A percentile compares a stretch with the other conserved stretches of the same genome.
phyloP scores from a whole-genome alignment of 1,140 invertebrate genomes.

The Sycobia sp. region DNA sequence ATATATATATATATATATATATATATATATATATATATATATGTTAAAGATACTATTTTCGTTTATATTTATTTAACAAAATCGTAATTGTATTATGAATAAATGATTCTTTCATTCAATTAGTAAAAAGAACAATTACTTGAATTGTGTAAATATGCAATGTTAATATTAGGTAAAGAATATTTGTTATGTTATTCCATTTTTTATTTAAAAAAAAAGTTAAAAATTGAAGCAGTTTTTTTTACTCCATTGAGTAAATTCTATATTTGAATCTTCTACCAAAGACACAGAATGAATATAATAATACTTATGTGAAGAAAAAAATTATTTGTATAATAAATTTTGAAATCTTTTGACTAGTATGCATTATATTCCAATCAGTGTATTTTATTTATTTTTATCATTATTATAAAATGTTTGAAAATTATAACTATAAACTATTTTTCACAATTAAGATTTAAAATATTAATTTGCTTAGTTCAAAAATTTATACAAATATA shows the following conservation, averaged over 20 bases:
- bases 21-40: too few relatives aligned
- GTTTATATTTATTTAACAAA: conserved; percentile 29
- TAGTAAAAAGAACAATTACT: conserved; percentile 4
- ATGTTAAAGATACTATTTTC: conserved; percentile 16
- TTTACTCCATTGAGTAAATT: conserved; percentile 30
- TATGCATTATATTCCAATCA: too few relatives aligned
- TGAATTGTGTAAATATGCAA: conserved; percentile 32
- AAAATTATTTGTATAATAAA: conserved; percentile 26
- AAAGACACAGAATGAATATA: conserved; percentile 41
- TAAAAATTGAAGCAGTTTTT: conserved; percentile 35
- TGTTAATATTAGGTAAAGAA: conserved; percentile 27
- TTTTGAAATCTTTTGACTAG: conserved; percentile 3
- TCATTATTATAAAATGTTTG: too few relatives aligned
- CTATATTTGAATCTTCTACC: conserved; percentile 45
- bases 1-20: too few relatives aligned
- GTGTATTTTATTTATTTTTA: too few relatives aligned
- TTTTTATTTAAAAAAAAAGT: conserved; percentile 20
- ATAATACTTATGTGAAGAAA: conserved; percentile 16
- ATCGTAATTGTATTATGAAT: conserved; percentile 18
- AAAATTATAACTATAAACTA: too few relatives aligned
- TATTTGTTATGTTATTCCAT: conserved; percentile 22
- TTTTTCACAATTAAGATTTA: too few relatives aligned
- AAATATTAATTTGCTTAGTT: too few relatives aligned
- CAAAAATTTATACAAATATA: too few relatives aligned
- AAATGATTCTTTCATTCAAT: conserved; percentile 17